Conservation (phyloP, 1,140 invertebrate genomes). For the Hycleus phaleratus region DNA sequence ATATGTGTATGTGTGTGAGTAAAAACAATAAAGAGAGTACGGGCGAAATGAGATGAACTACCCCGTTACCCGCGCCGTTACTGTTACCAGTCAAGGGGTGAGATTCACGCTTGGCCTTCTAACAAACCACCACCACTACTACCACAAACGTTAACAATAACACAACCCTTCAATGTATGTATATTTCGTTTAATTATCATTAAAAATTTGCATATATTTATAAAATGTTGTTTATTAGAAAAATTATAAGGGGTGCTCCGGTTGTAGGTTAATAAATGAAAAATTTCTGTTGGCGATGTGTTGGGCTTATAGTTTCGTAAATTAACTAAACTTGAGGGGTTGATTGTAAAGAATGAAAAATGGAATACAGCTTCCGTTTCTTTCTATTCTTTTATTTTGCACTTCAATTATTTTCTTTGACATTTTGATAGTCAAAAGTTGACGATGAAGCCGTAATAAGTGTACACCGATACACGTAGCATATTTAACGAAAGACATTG, state of each 20-base stretch:
- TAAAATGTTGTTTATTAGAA: not conserved
- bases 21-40: constrained; percentile 33
- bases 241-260: not conserved
- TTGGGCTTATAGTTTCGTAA: not conserved
- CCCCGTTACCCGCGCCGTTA: not conserved
- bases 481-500: constrained; percentile 35
- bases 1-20: constrained; percentile 14
- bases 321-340: not conserved
- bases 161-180: not conserved
- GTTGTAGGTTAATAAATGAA: no score
- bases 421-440: no score
- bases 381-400: not conserved
- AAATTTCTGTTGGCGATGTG: no score
- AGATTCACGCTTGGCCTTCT: not conserved
- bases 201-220: not conserved
- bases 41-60: constrained; percentile 18
- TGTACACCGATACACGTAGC: constrained; percentile 28
- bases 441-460: constrained; percentile 9
- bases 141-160: not conserved
- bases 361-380: not conserved
- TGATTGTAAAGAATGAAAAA: not conserved
- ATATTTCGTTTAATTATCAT: not conserved
- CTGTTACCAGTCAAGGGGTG: not conserved
- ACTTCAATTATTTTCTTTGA: not conserved
- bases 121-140: not conserved